Conservation (phyloP, 2,888 invertebrate genomes). For the Neuroscelio doddi region DNA sequence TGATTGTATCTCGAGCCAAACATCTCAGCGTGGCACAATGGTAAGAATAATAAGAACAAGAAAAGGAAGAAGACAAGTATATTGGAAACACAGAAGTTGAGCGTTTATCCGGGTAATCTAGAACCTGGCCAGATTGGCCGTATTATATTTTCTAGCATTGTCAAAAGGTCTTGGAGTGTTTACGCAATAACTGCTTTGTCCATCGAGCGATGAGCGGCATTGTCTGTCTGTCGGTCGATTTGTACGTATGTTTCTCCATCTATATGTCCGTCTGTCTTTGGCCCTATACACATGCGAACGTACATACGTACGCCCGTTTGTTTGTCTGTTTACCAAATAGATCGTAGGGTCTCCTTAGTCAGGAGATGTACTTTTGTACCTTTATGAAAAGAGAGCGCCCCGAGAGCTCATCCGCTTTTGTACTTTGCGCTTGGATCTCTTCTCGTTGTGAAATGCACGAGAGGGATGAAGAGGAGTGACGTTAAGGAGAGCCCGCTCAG, state of each 20-base stretch:
- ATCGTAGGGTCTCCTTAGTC: constrained; percentile 55
- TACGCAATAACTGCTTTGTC: constrained; percentile 72
- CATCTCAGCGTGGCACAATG: constrained; percentile 19
- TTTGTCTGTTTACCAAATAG: constrained; percentile 65
- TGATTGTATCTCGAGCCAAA: constrained; percentile 23
- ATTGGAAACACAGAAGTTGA: constrained; percentile 58
- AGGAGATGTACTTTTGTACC: constrained; percentile 67
- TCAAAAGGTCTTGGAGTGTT: constrained; percentile 65
- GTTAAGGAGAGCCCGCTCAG: constrained; percentile 26
- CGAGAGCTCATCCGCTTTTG: constrained; percentile 61
- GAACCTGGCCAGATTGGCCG: constrained; percentile 54
- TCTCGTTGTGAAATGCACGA: constrained; percentile 44
- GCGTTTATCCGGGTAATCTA: constrained; percentile 65
- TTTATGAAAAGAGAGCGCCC: constrained; percentile 59
- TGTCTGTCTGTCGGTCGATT: constrained; percentile 68
- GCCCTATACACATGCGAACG: constrained; percentile 6
- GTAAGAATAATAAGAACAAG: constrained; percentile 19
- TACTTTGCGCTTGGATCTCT: constrained; percentile 54
- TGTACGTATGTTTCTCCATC: constrained; percentile 40
- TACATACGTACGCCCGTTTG: constrained; percentile 34
- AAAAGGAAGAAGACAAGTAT: constrained; percentile 38
- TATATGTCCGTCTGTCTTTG: constrained; percentile 51
- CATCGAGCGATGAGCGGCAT: constrained; percentile 70
- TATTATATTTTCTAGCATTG: constrained; percentile 54
- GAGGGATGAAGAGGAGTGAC: constrained; percentile 19